These are phyloP conservation scores for Lordiphosa fenestrarum DNA, from an alignment of 2,888 invertebrate genomes.

Conservation along the genomic window DNA sequence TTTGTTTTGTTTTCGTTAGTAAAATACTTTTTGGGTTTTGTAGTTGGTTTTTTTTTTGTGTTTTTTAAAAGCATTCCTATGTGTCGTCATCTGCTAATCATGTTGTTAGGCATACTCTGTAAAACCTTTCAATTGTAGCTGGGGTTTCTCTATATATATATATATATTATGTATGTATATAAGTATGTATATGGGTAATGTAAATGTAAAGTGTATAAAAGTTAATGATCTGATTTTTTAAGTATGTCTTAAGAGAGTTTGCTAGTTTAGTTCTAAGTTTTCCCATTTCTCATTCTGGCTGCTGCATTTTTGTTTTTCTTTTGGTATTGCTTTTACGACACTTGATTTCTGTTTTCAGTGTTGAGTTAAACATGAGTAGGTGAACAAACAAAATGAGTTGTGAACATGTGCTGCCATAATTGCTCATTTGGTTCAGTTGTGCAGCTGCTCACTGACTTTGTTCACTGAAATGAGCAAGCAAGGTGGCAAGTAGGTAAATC, in stretches of 20 bases:
- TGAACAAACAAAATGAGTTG: too few species aligned
- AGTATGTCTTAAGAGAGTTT: conserved; percentile 1
- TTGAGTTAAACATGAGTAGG: too few species aligned
- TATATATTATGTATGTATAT: conserved; percentile 15
- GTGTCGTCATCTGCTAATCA: conserved; percentile 26
- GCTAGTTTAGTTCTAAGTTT: conserved; percentile 20
- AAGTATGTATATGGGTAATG: conserved; percentile 37
- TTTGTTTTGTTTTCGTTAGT: conserved; percentile 26
- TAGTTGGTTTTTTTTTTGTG: conserved; percentile 2
- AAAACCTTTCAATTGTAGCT: conserved; percentile 67
- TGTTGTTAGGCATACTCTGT: conserved; percentile 57
- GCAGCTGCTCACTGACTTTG: too few species aligned
- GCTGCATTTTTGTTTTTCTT: conserved; percentile 14
- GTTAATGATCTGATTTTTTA: conserved; percentile 55
- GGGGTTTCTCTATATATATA: conserved; percentile 45
- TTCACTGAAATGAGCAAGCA: too few species aligned
- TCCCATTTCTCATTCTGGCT: conserved; percentile 3
- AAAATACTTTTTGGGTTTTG: conserved; percentile 28
- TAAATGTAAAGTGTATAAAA: conserved; percentile 73
- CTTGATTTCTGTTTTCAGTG: too few species aligned
- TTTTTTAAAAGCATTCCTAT: conserved; percentile 60
- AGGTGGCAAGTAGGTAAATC: too few species aligned
- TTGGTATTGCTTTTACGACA: conserved; percentile 19
- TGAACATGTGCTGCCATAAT: too few species aligned
- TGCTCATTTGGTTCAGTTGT: too few species aligned